Evolutionary conservation across 2,797 vertebrate species (phyloP), one percentile per base, ranked within the genome.

Genomic region (Alectoris magna): DNA sequence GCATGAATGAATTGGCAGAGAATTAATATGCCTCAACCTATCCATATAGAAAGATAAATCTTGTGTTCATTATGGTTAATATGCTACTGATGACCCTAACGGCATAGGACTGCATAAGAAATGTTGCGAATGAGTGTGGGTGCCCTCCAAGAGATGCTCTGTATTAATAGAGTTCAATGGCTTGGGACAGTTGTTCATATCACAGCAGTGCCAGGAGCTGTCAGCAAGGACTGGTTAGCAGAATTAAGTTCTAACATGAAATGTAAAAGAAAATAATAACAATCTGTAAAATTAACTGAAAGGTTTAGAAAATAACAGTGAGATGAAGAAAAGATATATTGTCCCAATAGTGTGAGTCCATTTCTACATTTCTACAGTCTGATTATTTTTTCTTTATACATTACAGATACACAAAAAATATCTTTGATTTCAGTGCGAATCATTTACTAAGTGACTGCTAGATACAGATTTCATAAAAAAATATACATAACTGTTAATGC

Each of bases 51-150:
- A 84, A 72, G 43, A 31, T 76, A 55, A 36, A 12, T 43, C 9
- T 14, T 64, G 29, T 59, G 31, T 43, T 91, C 71, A 55, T 17
- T 36, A 19, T 13, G 48, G 8, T 14, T 70, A 22, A 51, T 70
- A 9, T 71, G 66, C 43, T 86, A 24, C 23, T 26, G 7, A 2
- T 41, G 41, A 75, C 23, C 59, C 39, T 78, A 46, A 81, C 55
- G 62, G 55, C 23, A n/a, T 26, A 41, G 34, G 14, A 19, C 26
- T 85, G 55, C 67, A 64, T 34, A 56, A 53, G 59, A 49, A 82
- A 5, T 6, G 10, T 12, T 55, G 39, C 13, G 48, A 46, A 5
- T 56, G 29, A 62, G 70, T 0, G 0, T 23, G 23, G 7, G 1
- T 44, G 24, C 7, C 29, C 44, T 64, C 16, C 41, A 29, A 72